Conservation (phyloP, 53 echinoderm and acorn worm species). For the Echinometra lucunter region DNA sequence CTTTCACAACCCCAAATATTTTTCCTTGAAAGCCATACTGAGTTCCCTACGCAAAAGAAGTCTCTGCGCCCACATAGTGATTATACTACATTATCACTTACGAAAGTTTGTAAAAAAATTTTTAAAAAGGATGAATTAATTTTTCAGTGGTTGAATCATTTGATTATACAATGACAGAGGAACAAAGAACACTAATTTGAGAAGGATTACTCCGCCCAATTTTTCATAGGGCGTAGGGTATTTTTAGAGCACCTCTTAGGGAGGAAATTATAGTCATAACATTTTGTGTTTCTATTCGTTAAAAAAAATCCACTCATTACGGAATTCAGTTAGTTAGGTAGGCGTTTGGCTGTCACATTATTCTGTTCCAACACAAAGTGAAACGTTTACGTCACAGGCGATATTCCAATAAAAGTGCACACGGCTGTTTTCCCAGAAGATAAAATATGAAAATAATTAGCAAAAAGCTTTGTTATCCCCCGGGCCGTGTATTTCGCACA, state of each 20-base stretch:
- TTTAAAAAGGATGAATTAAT: too few species aligned
- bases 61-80: too few species aligned
- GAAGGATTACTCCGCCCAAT: not conserved
- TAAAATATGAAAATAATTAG: too few species aligned
- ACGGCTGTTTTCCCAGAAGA: too few species aligned
- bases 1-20: too few species aligned
- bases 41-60: too few species aligned
- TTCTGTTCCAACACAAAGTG: not conserved
- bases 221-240: not conserved
- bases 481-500: too few species aligned
- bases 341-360: not conserved
- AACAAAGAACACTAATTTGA: not conserved
- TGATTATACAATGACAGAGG: too few species aligned
- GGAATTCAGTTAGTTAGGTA: not conserved
- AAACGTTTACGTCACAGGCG: not conserved
- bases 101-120: not conserved
- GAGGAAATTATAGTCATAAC: not conserved
- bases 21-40: too few species aligned
- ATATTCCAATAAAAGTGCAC: too few species aligned
- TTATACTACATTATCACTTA: too few species aligned
- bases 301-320: not conserved
- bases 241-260: not conserved
- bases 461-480: too few species aligned
- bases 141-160: not conserved
- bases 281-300: not conserved